A percentile compares a stretch with the other conserved stretches of the same genome.
Evolutionary conservation across 2,888 invertebrate genomes (phyloP).

Genomic region (Elmis aenea): DNA sequence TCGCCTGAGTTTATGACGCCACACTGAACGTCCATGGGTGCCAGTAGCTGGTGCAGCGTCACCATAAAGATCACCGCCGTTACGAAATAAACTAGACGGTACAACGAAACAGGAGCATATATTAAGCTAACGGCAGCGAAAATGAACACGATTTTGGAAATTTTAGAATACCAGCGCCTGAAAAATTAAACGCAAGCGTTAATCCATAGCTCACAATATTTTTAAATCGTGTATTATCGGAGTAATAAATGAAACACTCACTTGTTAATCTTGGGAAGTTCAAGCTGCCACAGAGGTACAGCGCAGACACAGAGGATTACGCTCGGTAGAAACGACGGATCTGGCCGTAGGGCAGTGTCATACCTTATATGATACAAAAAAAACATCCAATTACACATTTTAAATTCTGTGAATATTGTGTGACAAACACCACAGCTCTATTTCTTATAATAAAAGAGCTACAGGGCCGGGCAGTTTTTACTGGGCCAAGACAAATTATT

Average conservation of each 20-base stretch:
- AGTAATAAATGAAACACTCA: constrained; percentile 2
- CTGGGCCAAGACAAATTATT: no score
- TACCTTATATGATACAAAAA: constrained; percentile 52
- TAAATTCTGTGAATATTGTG: no score
- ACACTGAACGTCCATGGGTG: no score
- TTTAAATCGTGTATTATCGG: no score
- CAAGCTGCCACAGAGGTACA: constrained; percentile 62
- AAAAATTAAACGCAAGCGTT: no score
- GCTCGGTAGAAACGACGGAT: constrained; percentile 58
- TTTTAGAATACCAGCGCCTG: constrained; percentile 49
- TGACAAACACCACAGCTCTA: no score
- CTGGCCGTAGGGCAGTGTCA: constrained; percentile 53
- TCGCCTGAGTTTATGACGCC: no score
- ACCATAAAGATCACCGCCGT: constrained; percentile 54
- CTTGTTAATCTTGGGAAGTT: constrained; percentile 52
- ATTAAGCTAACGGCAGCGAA: constrained; percentile 54
- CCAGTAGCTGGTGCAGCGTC: no score
- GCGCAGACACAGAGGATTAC: constrained; percentile 56
- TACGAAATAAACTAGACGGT: constrained; percentile 57
- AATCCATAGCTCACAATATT: no score
- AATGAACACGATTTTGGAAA: constrained; percentile 50
- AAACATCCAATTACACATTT: constrained; percentile 11
- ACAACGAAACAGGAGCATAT: constrained; percentile 57
- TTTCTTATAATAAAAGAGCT: no score
- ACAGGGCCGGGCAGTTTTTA: no score